Evolutionary conservation across 2,797 vertebrate species (phyloP).

Genomic region (Squalus acanthias): DNA sequence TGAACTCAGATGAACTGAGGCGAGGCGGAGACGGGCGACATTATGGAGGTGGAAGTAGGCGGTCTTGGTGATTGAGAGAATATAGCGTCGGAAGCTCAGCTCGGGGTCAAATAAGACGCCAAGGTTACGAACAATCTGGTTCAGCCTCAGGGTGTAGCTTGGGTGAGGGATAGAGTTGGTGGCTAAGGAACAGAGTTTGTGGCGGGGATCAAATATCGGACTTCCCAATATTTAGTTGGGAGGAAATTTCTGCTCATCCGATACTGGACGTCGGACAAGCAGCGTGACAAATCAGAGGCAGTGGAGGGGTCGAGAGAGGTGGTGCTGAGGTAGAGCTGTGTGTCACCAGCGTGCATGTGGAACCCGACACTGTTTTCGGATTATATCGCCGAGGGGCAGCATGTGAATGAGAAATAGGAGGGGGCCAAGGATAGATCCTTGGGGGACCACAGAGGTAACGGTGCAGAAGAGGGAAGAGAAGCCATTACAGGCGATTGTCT

Average conservation of each 20-base stretch:
- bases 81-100: too few species aligned
- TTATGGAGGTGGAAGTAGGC: too few species aligned
- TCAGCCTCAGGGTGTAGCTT: neutral
- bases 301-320: neutral
- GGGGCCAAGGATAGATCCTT: neutral
- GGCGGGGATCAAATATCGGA: neutral
- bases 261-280: too few species aligned
- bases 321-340: neutral
- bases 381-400: neutral
- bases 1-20: neutral
- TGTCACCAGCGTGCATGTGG: neutral
- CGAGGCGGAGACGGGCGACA: too few species aligned
- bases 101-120: too few species aligned
- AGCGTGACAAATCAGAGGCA: too few species aligned
- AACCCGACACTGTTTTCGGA: neutral
- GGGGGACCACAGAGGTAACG: neutral
- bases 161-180: neutral
- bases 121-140: neutral
- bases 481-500: neutral
- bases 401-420: neutral
- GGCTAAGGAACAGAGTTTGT: neutral
- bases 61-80: neutral
- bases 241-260: too few species aligned
- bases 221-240: too few species aligned
- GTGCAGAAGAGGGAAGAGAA: neutral